Evolutionary conservation across 2,888 invertebrate species (phyloP), one percentile per base, ranked within the genome.

Genomic region (Thecocarcelia acutangulata): DNA sequence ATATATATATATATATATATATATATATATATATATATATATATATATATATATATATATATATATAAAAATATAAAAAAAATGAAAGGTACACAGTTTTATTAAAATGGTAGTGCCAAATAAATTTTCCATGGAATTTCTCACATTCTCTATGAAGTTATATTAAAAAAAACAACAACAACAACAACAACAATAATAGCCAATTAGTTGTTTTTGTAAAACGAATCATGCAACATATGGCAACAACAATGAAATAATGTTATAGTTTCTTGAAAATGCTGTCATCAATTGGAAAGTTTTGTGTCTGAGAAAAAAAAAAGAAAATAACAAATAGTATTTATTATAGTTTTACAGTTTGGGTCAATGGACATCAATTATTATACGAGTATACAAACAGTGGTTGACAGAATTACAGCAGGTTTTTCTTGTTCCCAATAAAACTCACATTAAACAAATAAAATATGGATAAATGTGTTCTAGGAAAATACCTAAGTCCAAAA

Each of bases 281-380:
- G 80, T 77, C 73, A 77, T 81, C 77, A 73, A 73, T 64, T 69
- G 63, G 81, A 81, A 81, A 77, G 81, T 74, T 81, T 73, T 69
- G n/a, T 69, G 72, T 52, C 11, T 61, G 48, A 61, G 64, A 61
- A 56, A 56, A 42, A 42, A 17, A 50, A 50, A 63, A 64, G 24
- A 63, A 56, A 33, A n/a, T 33, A n/a, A 58, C 42, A 59, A 28
- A 28, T 19, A 24, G 8, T 44, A 59, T 59, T 59, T 52, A 61
- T 19, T 68, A 54, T 28, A n/a, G 19, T 72, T 46, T 63, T 81
- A 21, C 54, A 48, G 73, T 69, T 77, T 63, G 58, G 77, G 69
- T 81, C 77, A 77, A 81, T 69, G 81, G 68, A 74, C 77, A 69
- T 59, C 61, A 63, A 28, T 74, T 68, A 63, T 54, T 64, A 59